A percentile compares a stretch with the other conserved stretches of the same genome.
phyloP scores from a whole-genome alignment of 1,140 invertebrate species.

The Chironomus tepperi region DNA sequence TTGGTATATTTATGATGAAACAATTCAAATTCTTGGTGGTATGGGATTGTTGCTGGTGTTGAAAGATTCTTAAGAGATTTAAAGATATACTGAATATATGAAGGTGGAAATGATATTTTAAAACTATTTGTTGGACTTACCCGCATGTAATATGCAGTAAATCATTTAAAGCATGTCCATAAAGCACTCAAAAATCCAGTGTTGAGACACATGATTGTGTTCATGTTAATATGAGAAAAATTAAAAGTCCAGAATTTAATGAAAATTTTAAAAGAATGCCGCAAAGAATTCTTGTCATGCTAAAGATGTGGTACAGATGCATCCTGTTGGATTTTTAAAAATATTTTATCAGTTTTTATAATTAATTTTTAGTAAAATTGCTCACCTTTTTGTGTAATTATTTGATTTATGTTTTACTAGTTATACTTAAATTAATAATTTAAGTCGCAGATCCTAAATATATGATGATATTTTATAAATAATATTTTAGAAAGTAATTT shows the following conservation, averaged over 20 bases:
- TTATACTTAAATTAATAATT: too few relatives aligned
- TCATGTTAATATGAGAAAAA: slow-evolving; percentile 54
- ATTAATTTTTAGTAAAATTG: too few relatives aligned
- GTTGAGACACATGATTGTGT: slow-evolving; percentile 66
- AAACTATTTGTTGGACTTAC: slow-evolving; percentile 94
- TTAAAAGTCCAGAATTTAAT: slow-evolving; percentile 47
- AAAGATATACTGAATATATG: slow-evolving; percentile 97
- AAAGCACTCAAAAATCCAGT: slow-evolving; percentile 80
- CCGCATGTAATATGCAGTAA: slow-evolving; percentile 80
- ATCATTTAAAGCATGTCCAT: slow-evolving; percentile 76
- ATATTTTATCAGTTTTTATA: too few relatives aligned
- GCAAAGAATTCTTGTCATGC: slow-evolving; percentile 55
- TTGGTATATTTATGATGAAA: slow-evolving; percentile 92
- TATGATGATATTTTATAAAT: too few relatives aligned
- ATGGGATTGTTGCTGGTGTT: slow-evolving; percentile 85
- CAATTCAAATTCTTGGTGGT: slow-evolving; percentile 90
- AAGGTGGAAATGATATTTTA: slow-evolving; percentile 97
- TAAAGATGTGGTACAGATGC: too few relatives aligned
- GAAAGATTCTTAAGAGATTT: slow-evolving; percentile 90
- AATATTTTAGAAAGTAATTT: too few relatives aligned
- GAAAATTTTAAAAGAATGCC: slow-evolving; percentile 58
- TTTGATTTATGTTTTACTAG: too few relatives aligned
- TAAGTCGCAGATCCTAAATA: too few relatives aligned
- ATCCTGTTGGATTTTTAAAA: too few relatives aligned
- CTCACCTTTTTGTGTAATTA: too few relatives aligned